These are phyloP conservation scores for Adrianichthys oophorus DNA, from an alignment of 2,797 vertebrate species.

Conservation along the genomic window DNA sequence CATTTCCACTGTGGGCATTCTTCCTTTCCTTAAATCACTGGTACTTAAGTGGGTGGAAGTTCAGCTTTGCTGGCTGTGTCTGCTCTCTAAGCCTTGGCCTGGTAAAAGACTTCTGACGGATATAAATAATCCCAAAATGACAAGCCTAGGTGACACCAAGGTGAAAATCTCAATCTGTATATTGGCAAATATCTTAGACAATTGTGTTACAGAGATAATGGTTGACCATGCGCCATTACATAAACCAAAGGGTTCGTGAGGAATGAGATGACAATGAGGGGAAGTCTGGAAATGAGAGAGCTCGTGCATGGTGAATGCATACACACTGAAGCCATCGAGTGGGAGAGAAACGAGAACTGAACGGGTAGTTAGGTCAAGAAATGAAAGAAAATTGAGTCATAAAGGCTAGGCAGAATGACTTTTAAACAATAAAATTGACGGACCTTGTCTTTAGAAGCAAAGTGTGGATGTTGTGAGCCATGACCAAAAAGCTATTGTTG, in stretches of 20 bases:
- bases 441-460: slow-evolving; percentile 72
- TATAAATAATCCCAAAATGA: slow-evolving; percentile 20
- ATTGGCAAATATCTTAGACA: slow-evolving; percentile 59
- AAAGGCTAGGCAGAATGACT: slow-evolving; percentile 81
- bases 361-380: slow-evolving; percentile 84
- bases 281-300: slow-evolving; percentile 67
- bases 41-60: slow-evolving; percentile 51
- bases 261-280: slow-evolving; percentile 63
- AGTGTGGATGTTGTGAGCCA: slow-evolving; percentile 74
- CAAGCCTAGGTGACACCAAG: slow-evolving; percentile 57
- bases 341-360: slow-evolving; percentile 62
- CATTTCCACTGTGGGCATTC: slow-evolving; percentile 59
- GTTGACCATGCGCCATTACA: slow-evolving; percentile 71
- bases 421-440: slow-evolving; percentile 86
- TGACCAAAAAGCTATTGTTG: slow-evolving; percentile 77
- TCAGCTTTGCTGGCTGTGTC: slow-evolving; percentile 27
- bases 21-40: slow-evolving; percentile 56
- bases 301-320: slow-evolving; percentile 74
- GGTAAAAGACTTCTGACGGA: slow-evolving; percentile 24
- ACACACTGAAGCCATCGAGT: slow-evolving; percentile 54
- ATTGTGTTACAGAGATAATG: slow-evolving; percentile 65
- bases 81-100: slow-evolving; percentile 13
- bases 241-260: slow-evolving; percentile 73
- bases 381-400: slow-evolving; percentile 82
- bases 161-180: slow-evolving; percentile 62